These are phyloP conservation scores for Polydrusus pterygomalis DNA, from an alignment of 2,888 invertebrate species.

Conservation along the genomic window DNA sequence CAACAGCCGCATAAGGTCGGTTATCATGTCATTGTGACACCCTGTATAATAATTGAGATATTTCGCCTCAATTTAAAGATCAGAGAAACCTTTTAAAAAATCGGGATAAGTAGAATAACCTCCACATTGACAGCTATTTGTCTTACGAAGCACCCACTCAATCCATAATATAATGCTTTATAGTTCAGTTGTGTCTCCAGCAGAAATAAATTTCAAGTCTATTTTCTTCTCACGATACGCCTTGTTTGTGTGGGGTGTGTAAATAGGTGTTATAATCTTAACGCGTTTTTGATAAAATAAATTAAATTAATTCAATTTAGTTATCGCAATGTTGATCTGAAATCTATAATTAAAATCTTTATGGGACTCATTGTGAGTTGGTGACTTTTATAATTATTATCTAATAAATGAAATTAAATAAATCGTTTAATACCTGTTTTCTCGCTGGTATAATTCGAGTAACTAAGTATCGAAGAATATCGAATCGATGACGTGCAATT, in stretches of 20 bases:
- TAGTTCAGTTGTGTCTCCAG: conserved; percentile 19
- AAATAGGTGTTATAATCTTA: conserved; percentile 15
- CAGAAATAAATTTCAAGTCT: conserved; percentile 13
- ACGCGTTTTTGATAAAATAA: conserved; percentile 19
- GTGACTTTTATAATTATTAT: conserved; percentile 1
- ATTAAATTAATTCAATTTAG: conserved; percentile 6
- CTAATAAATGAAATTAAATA: neutral
- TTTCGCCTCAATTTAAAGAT: too few relatives aligned
- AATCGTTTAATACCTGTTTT: neutral
- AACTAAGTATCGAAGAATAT: too few relatives aligned
- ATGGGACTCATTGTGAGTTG: neutral
- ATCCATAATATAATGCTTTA: conserved; percentile 22
- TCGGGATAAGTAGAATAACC: too few relatives aligned
- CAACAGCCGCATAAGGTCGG: too few relatives aligned
- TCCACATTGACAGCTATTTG: neutral
- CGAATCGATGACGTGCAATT: too few relatives aligned
- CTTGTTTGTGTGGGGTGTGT: conserved; percentile 21
- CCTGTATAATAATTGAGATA: too few relatives aligned
- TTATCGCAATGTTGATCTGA: conserved; percentile 14
- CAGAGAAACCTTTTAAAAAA: too few relatives aligned
- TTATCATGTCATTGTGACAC: too few relatives aligned
- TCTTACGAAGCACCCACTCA: conserved; percentile 22
- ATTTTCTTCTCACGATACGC: conserved; percentile 29
- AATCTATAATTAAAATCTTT: conserved; percentile 23
- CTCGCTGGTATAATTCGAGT: too few relatives aligned